Evolutionary conservation across 2,113 vertebrate genomes (phyloP), one percentile per base, ranked within the genome.

Genomic region (Xenus cinereus): DNA sequence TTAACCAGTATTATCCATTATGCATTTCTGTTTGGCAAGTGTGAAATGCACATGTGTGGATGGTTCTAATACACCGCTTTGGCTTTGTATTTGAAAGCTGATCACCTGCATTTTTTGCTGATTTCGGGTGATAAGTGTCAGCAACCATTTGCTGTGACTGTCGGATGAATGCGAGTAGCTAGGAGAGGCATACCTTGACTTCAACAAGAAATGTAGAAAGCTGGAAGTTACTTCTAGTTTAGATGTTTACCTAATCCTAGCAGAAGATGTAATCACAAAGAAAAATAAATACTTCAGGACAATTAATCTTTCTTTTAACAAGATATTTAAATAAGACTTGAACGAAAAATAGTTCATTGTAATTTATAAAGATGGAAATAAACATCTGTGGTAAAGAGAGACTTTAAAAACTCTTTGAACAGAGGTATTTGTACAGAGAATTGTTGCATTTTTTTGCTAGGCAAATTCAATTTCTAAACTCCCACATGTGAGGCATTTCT

Each of bases 401-500:
- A 83, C 20, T 89, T 94, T 21, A 60, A 77, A 95, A 76, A 17
- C 12, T 73, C 26, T 82, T 89, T 81, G 43, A 91, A 77, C 28
- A 83, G 72, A 94, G 90, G 41, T 81, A 41, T 81, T 94, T 68
- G 12, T 74, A 91, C 16, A 43, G 72, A 90, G 54, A 87, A 68
- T 57, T 89, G 32, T 28, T 80, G 22, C 22, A 23, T 87, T 93
- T 94, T 93, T 94, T 84, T 90, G 53, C 46, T 64, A 68, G 71
- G 22, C 59, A 91, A 89, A 78, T 76, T 82, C 22, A 84, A 72
- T 90, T 94, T 73, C 76, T 75, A 57, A 67, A 27, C 16, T 87
- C 51, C 89, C 76, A 92, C 80, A 78, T 90, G 37, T 73, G 67
- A 96, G 39, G 68, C 80, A 59, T 93, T 97, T 93, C 77, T 94